Conservation (phyloP, 2,797 vertebrate genomes). For the Epinephelus awoara region DNA sequence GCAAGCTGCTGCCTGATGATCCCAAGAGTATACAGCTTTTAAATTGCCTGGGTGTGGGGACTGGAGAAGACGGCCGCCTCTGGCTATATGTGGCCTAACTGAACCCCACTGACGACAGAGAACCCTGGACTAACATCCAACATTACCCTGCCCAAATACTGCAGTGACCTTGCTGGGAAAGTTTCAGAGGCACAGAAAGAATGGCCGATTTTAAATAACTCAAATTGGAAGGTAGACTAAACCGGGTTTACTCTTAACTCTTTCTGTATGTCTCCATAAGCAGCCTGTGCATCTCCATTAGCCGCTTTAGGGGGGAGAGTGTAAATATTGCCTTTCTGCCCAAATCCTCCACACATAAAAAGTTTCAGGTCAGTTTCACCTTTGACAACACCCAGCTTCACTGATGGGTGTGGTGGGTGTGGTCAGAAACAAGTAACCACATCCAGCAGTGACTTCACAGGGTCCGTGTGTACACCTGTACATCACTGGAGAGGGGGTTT, state of each 20-base stretch:
- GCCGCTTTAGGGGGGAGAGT: not conserved
- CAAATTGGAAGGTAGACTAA: not conserved
- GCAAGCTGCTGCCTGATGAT: constrained; percentile 69
- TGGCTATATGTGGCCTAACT: constrained; percentile 57
- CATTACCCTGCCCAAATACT: constrained; percentile 47
- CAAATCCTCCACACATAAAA: not conserved
- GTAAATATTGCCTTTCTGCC: not conserved
- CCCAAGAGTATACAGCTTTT: constrained; percentile 70
- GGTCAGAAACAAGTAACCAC: not conserved
- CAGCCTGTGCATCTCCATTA: too few species aligned
- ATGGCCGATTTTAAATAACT: constrained; percentile 5
- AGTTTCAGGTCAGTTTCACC: not conserved
- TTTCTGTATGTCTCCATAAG: not conserved
- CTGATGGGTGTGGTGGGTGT: not conserved
- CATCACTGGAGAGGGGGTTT: not conserved
- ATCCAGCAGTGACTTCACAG: not conserved
- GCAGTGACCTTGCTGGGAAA: constrained; percentile 65
- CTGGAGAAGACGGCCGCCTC: constrained; percentile 50
- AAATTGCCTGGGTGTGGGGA: constrained; percentile 72
- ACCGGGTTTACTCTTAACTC: not conserved
- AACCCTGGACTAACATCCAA: constrained; percentile 57
- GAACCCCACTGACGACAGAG: constrained; percentile 47
- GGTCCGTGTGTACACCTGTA: not conserved
- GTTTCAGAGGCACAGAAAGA: constrained; percentile 16
- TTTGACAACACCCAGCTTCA: not conserved